These are phyloP conservation scores for Empis stercorea DNA, from an alignment of 2,888 invertebrate genomes.

Conservation along the genomic window DNA sequence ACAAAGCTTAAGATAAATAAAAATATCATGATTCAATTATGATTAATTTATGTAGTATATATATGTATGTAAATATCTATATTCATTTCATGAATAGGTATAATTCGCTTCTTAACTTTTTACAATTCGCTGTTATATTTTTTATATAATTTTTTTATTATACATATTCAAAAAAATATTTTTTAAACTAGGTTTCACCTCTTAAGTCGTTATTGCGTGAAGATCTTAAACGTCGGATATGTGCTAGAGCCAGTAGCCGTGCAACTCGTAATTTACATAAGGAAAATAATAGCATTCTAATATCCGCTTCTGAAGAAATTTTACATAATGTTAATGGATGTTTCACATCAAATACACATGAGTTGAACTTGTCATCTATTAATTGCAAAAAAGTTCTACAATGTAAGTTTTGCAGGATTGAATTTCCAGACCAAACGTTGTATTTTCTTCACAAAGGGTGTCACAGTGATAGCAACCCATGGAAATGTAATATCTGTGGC, in stretches of 20 bases:
- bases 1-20: no score
- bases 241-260: conserved; percentile 51
- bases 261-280: conserved; percentile 30
- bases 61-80: no score
- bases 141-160: no score
- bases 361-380: conserved; percentile 38
- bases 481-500: conserved; percentile 95
- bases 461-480: conserved; percentile 93
- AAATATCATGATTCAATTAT: no score
- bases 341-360: conserved; percentile 59
- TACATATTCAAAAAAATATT: no score
- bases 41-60: no score
- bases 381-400: conserved; percentile 46
- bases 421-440: conserved; percentile 89
- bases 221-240: conserved; percentile 68
- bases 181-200: conserved; percentile 48
- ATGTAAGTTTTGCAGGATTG: conserved; percentile 85
- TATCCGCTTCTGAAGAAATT: conserved; percentile 12
- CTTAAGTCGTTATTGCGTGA: conserved; percentile 72
- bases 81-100: no score
- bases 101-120: no score
- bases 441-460: conserved; percentile 97
- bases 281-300: conserved; percentile 25
- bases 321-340: conserved; percentile 43
- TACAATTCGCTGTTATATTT: no score